These are phyloP conservation scores for Lepus oiostolus DNA, from an alignment of 2,797 vertebrate genomes.

Conservation along the genomic window DNA sequence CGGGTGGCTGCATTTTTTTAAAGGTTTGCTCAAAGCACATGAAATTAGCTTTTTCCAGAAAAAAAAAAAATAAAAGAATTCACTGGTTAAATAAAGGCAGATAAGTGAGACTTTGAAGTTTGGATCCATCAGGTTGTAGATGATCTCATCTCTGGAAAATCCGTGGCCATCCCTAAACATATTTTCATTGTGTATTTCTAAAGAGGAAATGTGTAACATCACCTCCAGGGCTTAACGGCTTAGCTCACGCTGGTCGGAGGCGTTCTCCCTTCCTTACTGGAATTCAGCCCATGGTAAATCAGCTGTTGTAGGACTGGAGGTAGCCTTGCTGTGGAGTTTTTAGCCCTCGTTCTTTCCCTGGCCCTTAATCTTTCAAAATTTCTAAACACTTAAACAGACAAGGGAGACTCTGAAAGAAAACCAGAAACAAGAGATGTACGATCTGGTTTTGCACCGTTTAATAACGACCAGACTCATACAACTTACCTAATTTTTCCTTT, in stretches of 20 bases:
- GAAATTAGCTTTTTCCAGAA: background rate
- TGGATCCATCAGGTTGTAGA: background rate
- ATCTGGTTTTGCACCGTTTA: slow-evolving; percentile 8
- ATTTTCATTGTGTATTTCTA: slow-evolving; percentile 35
- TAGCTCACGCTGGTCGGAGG: background rate
- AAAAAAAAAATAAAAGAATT: background rate
- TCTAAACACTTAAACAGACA: slow-evolving; percentile 15
- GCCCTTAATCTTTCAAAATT: slow-evolving; percentile 31
- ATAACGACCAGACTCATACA: background rate
- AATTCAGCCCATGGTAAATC: background rate
- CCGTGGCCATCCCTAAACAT: background rate
- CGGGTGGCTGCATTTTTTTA: background rate
- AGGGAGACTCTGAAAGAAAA: slow-evolving; percentile 28
- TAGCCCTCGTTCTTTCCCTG: background rate
- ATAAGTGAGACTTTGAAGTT: background rate
- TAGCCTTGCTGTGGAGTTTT: background rate
- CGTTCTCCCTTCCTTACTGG: background rate
- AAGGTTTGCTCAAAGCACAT: background rate
- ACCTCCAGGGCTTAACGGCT: slow-evolving; percentile 12
- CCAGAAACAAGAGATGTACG: slow-evolving; percentile 28
- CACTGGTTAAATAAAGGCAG: background rate
- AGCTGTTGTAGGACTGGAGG: background rate
- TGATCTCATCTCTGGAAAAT: slow-evolving; percentile 48
- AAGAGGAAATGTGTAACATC: background rate
- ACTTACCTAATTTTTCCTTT: background rate